These are phyloP conservation scores for Fundulus diaphanus DNA, from an alignment of 2,797 vertebrate species.

Conservation along the genomic window DNA sequence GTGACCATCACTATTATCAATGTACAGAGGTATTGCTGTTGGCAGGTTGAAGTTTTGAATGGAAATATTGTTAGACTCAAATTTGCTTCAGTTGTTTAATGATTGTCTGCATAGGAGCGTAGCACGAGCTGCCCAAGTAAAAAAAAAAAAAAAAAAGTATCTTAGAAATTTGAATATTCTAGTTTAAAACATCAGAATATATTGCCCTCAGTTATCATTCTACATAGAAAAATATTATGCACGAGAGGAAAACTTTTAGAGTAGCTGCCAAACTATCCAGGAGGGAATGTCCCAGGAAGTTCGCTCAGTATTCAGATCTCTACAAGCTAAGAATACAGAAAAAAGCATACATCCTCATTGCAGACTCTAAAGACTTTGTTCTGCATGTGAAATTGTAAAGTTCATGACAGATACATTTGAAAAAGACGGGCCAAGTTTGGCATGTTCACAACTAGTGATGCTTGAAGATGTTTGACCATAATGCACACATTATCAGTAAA, in stretches of 20 bases:
- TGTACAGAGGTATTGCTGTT: neutral
- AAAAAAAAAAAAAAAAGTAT: no score
- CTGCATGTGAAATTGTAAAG: neutral
- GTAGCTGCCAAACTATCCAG: neutral
- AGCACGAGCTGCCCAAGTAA: neutral
- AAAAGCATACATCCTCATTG: neutral
- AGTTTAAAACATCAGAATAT: neutral
- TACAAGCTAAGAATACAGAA: neutral
- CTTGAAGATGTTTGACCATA: neutral
- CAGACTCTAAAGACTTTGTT: neutral
- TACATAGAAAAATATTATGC: neutral
- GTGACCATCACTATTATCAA: conserved; percentile 2
- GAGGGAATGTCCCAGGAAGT: neutral
- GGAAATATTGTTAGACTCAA: conserved; percentile 24
- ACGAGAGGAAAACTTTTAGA: neutral
- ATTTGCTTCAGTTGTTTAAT: neutral
- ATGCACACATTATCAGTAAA: neutral
- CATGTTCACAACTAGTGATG: no score
- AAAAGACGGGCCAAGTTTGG: no score
- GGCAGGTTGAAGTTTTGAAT: conserved; percentile 21
- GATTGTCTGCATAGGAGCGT: neutral
- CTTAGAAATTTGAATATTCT: neutral
- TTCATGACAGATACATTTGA: no score
- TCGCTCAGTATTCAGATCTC: neutral
- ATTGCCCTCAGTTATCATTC: neutral